These are phyloP conservation scores for Vulpes lagopus DNA, from an alignment of 2,113 vertebrate species.

Conservation along the genomic window DNA sequence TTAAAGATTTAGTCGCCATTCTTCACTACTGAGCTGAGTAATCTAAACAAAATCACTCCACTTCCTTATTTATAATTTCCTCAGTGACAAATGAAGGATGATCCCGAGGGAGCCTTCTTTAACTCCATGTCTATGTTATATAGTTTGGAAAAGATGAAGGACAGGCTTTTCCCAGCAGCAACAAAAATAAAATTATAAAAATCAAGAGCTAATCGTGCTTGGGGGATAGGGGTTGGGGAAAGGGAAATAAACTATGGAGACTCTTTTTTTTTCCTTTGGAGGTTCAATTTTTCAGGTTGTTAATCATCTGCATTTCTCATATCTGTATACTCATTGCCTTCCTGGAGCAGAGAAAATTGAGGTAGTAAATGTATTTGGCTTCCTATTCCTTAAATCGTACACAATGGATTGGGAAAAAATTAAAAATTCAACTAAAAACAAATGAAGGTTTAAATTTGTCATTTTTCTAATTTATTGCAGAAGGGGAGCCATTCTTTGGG, in stretches of 20 bases:
- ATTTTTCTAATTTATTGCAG: background rate
- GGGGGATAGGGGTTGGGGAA: accelerated
- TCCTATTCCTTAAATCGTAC: background rate
- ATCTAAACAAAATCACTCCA: background rate
- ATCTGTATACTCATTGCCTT: background rate
- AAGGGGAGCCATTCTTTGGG: background rate
- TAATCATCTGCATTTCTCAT: background rate
- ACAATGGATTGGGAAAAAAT: background rate
- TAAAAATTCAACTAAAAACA: background rate
- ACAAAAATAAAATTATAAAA: background rate
- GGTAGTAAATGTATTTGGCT: background rate
- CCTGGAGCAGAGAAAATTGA: background rate
- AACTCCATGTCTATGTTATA: background rate
- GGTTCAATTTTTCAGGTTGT: background rate
- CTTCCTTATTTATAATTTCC: background rate
- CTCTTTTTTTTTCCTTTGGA: background rate
- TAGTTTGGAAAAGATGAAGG: background rate
- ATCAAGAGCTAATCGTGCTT: background rate
- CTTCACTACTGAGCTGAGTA: background rate
- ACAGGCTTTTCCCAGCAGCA: accelerated
- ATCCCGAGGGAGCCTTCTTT: background rate
- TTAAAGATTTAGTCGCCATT: background rate
- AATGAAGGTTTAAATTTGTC: background rate
- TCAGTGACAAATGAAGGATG: background rate
- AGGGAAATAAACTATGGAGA: background rate